Base-by-base conservation (phyloP, 1,140 invertebrate genomes). In the Dryas iulia region DNA sequence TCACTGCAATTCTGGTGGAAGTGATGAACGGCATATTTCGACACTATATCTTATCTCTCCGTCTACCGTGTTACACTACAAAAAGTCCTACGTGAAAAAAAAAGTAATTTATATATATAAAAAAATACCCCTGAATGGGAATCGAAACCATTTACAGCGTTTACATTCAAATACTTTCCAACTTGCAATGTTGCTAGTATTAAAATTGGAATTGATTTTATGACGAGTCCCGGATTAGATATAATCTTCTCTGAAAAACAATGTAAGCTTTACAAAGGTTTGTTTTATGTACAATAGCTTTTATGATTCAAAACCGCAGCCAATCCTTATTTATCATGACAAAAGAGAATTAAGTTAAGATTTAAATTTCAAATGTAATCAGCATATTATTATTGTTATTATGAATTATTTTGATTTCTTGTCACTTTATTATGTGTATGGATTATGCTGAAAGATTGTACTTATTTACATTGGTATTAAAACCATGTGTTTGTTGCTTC, bases 281-380 rank as follows among this genome's bases (percentile, higher is more conserved):
- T 47, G 39, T 21, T 47, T 47, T 21, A 47, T 23, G 24, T 59
- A 59, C 31, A 59, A 35, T 35, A 39, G 30, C 7, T 23, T 59
- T 35, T 30, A 31, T 23, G 33, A 59, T 33, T 59, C 30, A 25
- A 26, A 58, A 23, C 56, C 57, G 4, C 23, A 25, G 10, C 39
- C 39, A 47, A 59, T 24, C 58, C 58, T 24, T 59, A 59, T 59
- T 59, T 39, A 35, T 35, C 58, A 59, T 59, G 31, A 59, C 31
- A 59, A 39, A 59, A 39, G 58, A 14, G 21, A 59, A 39, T 39
- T 39, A 39, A 6, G 14, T 47, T 47, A 47, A 47, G 18, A 21
- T 47, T 47, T 47, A 47, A 47, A 47, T 47, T 47, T 47, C 7
- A 47, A 47, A 47, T 47, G 39, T 2, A 35, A n/a, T 14, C 33